A percentile compares a stretch with the other conserved stretches of the same genome.
phyloP scores from a whole-genome alignment of 2,113 vertebrate genomes.

The Mola mola region DNA sequence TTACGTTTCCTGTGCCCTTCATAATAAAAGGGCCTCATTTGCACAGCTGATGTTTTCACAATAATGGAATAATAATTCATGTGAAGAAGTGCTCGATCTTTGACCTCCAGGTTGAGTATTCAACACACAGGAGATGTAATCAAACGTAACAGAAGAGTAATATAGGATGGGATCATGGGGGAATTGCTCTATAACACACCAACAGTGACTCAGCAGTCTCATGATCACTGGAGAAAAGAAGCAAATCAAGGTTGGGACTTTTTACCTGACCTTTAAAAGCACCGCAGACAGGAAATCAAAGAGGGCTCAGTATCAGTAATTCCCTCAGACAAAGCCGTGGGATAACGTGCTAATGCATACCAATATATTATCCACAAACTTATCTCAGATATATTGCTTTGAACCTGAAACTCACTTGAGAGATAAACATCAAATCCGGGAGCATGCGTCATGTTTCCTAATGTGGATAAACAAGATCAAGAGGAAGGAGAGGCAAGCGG shows the following conservation, averaged over 20 bases:
- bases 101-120: background rate
- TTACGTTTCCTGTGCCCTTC: too few relatives aligned
- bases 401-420: constrained; percentile 33
- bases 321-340: constrained; percentile 28
- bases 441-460: constrained; percentile 37
- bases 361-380: constrained; percentile 31
- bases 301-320: constrained; percentile 19
- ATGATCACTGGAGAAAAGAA: background rate
- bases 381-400: constrained; percentile 37
- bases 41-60: background rate
- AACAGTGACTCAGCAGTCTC: background rate
- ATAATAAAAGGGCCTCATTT: too few relatives aligned
- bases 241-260: background rate
- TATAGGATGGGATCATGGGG: too few relatives aligned
- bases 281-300: constrained; percentile 37
- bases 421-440: constrained; percentile 31
- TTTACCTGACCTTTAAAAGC: constrained; percentile 17
- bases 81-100: background rate
- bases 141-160: too few relatives aligned
- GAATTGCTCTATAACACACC: too few relatives aligned
- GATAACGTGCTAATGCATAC: constrained; percentile 43
- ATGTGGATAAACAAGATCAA: constrained; percentile 10
- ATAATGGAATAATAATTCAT: background rate
- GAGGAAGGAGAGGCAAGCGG: background rate
- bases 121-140: too few relatives aligned